Percentiles rank a stretch among this genome's conserved stretches.
These are phyloP conservation scores for Centroberyx gerrardi DNA, from an alignment of 2,797 vertebrate genomes.

Conservation along the genomic window DNA sequence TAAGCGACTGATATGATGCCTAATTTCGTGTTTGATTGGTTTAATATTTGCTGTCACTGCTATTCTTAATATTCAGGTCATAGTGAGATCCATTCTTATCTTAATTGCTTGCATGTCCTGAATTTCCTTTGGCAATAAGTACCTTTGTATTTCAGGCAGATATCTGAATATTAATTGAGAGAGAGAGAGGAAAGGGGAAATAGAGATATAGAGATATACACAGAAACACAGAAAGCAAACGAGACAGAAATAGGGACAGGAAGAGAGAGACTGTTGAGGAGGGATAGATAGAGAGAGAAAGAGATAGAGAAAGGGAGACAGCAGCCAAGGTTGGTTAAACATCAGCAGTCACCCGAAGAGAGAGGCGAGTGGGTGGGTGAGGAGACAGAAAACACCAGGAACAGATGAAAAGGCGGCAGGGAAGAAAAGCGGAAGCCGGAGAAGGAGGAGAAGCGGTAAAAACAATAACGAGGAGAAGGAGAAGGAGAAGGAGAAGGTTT, in stretches of 20 bases:
- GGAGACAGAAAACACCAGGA: not conserved
- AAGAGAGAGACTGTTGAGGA: constrained; percentile 5
- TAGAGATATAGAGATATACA: not conserved
- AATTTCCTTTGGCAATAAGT: not conserved
- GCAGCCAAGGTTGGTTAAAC: constrained; percentile 14
- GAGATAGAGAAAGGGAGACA: constrained; percentile 2
- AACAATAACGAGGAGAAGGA: constrained; percentile 24
- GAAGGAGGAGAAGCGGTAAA: not conserved
- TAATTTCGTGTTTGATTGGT: too few species aligned
- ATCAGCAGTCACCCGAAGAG: constrained; percentile 14
- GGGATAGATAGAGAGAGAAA: constrained; percentile 9
- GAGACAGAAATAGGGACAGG: constrained; percentile 2
- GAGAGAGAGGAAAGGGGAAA: not conserved
- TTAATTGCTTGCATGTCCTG: not conserved
- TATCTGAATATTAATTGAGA: not conserved
- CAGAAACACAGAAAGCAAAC: constrained; percentile 6
- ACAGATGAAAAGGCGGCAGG: constrained; percentile 17
- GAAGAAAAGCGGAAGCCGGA: not conserved
- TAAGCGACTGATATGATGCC: too few species aligned
- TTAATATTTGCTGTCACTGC: too few species aligned
- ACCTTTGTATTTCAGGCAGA: not conserved
- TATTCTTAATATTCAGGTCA: too few species aligned
- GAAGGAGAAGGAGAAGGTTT: not conserved
- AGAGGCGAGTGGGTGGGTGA: constrained; percentile 3
- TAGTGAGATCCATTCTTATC: not conserved